phyloP scores from a whole-genome alignment of 2,888 invertebrate genomes.

The Desoria tigrina region DNA sequence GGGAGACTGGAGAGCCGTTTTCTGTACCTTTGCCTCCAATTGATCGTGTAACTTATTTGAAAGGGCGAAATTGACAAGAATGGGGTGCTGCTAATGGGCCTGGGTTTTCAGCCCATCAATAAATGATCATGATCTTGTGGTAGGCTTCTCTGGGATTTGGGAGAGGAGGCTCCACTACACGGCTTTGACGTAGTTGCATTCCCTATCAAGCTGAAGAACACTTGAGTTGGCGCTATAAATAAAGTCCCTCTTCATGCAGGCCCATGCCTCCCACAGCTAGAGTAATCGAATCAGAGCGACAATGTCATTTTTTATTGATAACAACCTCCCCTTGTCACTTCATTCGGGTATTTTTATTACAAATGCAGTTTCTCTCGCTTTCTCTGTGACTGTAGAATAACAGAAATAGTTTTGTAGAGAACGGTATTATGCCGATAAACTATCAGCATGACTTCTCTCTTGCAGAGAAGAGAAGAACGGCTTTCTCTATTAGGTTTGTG shows the following conservation, averaged over 20 bases:
- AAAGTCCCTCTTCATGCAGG: background rate
- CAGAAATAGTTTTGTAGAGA: background rate
- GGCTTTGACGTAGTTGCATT: background rate
- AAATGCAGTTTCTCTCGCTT: constrained; percentile 30
- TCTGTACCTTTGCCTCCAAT: no score
- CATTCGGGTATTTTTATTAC: constrained; percentile 47
- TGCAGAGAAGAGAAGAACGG: background rate
- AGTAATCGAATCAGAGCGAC: constrained; percentile 53
- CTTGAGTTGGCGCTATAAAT: background rate
- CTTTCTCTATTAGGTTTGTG: no score
- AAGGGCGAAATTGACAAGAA: constrained; percentile 52
- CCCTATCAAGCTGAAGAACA: background rate
- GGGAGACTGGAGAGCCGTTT: no score
- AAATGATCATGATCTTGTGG: constrained; percentile 52
- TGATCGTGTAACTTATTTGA: constrained; percentile 37
- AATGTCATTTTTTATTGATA: constrained; percentile 54
- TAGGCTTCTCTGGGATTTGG: constrained; percentile 29
- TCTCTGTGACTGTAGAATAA: background rate
- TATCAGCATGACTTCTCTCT: constrained; percentile 4
- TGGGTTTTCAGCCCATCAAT: constrained; percentile 51
- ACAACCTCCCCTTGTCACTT: constrained; percentile 49
- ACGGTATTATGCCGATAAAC: constrained; percentile 14
- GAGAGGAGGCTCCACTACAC: no score
- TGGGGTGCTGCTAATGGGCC: constrained; percentile 54
- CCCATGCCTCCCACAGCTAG: background rate